A percentile compares a stretch with the other conserved stretches of the same genome.
Conservation (phyloP, 2,113 vertebrate genomes). For the Myotis yumanensis region DNA sequence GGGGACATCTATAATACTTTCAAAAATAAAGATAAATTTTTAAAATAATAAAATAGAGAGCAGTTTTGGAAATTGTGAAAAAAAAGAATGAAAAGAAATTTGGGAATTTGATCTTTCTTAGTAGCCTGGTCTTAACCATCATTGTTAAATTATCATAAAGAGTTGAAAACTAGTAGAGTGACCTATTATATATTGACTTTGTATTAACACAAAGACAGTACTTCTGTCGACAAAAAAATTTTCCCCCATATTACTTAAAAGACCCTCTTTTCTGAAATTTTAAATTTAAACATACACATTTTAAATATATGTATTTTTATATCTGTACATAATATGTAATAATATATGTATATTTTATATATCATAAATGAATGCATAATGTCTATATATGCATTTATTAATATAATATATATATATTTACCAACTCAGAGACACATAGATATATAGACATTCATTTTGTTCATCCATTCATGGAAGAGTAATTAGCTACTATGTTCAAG, state of each 20-base stretch:
- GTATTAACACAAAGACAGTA: not conserved
- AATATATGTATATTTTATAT: not conserved
- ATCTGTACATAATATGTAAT: not conserved
- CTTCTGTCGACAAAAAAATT: not conserved
- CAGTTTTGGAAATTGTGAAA: no score
- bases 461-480: not conserved
- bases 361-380: not conserved
- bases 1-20: no score
- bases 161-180: not conserved
- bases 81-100: not conserved
- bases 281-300: not conserved
- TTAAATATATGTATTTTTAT: not conserved
- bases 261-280: conserved; percentile 6
- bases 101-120: not conserved
- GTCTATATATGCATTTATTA: not conserved
- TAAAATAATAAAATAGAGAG: no score
- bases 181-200: not conserved
- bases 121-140: not conserved
- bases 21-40: no score
- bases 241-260: conserved; percentile 6
- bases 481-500: not conserved
- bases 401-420: not conserved
- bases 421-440: not conserved
- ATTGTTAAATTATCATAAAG: not conserved
- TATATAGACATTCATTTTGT: not conserved